Base-by-base conservation (phyloP, 2,888 invertebrate species). In the Phragmatobia fuliginosa region DNA sequence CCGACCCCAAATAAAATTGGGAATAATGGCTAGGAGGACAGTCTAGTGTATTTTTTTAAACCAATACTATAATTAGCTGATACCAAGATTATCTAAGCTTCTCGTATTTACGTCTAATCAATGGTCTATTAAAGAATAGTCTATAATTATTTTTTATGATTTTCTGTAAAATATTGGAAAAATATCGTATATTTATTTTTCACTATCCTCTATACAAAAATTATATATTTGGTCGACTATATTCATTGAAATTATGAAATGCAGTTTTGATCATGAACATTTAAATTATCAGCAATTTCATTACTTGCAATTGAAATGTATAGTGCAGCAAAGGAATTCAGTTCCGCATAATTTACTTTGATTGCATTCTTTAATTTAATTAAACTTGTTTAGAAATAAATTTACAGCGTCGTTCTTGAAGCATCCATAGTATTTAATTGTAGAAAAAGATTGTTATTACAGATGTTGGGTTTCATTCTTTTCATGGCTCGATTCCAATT, bases 291-390 rank as follows among this genome's bases (percentile, higher is more conserved):
- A n/a, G 58, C 31, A 58, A 66, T 66, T 66, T 59, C 41, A 32
- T 66, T 66, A 49, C 58, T 41, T 60, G 66, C 60, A 66, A 56
- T 60, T 66, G 21, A 65, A 70, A 32, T 58, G 66, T 33, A 36
- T 33, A 61, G 33, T 61, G n/a, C 18, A 16, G 21, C 5, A 33
- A 61, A 67, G 67, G 18, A 21, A 71, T 62, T 64, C 68, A 56
- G 79, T 77, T 72, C 45, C 38, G 45, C 28, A 36, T 36, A 61
- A 61, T 36, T 61, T 14, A 66, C 64, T 68, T 78, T 77, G 70
- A 80, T 80, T 77, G 66, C 74, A 60, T 66, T 81, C 62, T 75
- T 76, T 80, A 73, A 77, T 41, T 74, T 77, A 77, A 80, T 82
- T 72, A 77, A 66, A 58, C 71, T 77, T 49, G 66, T 77, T 79